A percentile compares a stretch with the other conserved stretches of the same genome.
These are phyloP conservation scores for Chiloscyllium plagiosum DNA, from an alignment of 2,113 vertebrate species.

Conservation along the genomic window DNA sequence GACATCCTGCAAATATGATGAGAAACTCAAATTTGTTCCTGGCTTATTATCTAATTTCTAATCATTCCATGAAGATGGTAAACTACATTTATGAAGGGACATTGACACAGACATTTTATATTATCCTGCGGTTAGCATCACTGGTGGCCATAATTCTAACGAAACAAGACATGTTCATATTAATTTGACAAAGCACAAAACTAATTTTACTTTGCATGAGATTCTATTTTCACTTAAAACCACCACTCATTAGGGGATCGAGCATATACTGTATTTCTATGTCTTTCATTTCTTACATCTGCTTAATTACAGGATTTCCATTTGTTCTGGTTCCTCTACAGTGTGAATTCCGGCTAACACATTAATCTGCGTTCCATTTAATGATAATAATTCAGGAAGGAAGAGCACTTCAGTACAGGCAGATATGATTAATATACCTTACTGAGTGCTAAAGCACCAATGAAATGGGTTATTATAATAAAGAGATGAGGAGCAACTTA, in stretches of 20 bases:
- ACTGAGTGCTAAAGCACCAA: neutral
- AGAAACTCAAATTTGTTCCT: neutral
- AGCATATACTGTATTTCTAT: neutral
- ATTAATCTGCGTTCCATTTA: slow-evolving; percentile 23
- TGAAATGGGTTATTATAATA: neutral
- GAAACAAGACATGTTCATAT: neutral
- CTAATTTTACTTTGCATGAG: neutral
- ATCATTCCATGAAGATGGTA: neutral
- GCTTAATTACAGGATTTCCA: slow-evolving; percentile 22
- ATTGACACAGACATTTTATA: neutral
- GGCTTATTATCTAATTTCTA: neutral
- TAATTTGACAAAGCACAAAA: slow-evolving; percentile 1
- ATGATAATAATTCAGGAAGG: slow-evolving; percentile 33
- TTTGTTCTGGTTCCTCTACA: slow-evolving; percentile 17
- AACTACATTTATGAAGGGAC: neutral
- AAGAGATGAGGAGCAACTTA: neutral
- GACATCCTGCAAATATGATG: neutral
- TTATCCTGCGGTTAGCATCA: neutral
- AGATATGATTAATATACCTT: slow-evolving; percentile 2
- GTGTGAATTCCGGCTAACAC: slow-evolving; percentile 15
- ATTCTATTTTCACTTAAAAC: neutral
- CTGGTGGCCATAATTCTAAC: neutral
- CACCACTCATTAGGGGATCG: neutral
- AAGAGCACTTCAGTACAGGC: neutral
- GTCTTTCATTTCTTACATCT: slow-evolving; percentile 14